phyloP scores from a whole-genome alignment of 1,140 invertebrate genomes.

The Solenopsis invicta region DNA sequence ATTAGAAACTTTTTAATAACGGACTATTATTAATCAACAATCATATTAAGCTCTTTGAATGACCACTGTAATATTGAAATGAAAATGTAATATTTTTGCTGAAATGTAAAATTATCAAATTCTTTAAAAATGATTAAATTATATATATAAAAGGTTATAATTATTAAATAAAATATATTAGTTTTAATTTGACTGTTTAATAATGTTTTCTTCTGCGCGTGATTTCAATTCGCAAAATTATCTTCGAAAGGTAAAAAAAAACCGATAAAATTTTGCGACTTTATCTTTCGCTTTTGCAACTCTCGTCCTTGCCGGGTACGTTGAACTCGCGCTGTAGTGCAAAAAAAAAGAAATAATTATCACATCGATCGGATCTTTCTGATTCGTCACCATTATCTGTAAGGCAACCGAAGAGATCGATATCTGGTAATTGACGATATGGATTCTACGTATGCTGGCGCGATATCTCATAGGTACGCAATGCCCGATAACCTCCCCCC shows the following conservation, averaged over 20 bases:
- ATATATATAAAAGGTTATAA: too few relatives aligned
- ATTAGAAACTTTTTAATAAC: too few relatives aligned
- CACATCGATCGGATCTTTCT: not conserved
- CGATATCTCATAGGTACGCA: constrained; percentile 7
- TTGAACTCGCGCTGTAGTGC: constrained; percentile 6
- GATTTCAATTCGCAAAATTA: not conserved
- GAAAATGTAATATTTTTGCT: too few relatives aligned
- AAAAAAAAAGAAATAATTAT: not conserved
- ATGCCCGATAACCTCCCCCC: constrained; percentile 19
- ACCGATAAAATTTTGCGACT: not conserved
- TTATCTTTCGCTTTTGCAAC: not conserved
- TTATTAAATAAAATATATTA: too few relatives aligned
- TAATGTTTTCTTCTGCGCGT: not conserved
- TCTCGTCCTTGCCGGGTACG: not conserved
- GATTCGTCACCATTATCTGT: constrained; percentile 5
- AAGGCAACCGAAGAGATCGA: not conserved
- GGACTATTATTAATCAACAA: too few relatives aligned
- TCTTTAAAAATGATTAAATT: too few relatives aligned
- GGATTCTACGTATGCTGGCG: not conserved
- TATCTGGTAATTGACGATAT: constrained; percentile 29
- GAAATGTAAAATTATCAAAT: too few relatives aligned
- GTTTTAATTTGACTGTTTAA: too few relatives aligned
- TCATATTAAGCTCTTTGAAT: too few relatives aligned
- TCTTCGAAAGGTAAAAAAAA: not conserved
- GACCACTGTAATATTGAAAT: too few relatives aligned